Conservation (phyloP, 2,797 vertebrate species). For the Pangasius sanitwongsei region DNA sequence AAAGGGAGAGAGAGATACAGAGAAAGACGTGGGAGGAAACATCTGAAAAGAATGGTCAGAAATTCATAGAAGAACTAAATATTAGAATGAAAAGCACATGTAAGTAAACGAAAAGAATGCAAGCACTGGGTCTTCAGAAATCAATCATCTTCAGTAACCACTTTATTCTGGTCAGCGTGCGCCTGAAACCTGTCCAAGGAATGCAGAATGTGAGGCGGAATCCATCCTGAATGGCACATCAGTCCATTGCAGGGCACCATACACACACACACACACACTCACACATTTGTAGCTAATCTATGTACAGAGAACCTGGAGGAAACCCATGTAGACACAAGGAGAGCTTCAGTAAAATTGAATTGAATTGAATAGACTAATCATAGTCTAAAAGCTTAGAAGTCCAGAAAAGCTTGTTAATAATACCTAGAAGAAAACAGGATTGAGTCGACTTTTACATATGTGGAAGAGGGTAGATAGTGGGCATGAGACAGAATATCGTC, state of each 20-base stretch:
- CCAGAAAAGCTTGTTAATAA: neutral
- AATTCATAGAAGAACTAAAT: neutral
- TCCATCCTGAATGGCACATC: neutral
- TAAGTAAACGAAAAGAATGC: neutral
- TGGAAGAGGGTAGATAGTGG: neutral
- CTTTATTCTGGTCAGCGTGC: too few species aligned
- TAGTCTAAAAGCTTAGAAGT: neutral
- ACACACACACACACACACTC: neutral
- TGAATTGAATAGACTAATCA: neutral
- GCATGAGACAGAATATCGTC: neutral
- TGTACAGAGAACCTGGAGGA: neutral
- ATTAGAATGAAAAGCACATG: neutral
- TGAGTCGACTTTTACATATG: neutral
- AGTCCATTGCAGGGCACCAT: neutral
- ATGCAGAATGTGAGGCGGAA: neutral
- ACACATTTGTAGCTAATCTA: neutral
- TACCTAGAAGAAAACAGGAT: neutral
- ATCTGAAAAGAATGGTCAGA: neutral
- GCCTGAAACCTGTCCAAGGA: neutral
- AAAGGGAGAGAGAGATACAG: neutral
- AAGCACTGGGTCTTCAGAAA: neutral
- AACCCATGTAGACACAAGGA: neutral
- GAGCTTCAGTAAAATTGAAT: neutral
- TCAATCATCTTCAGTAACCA: neutral
- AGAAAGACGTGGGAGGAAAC: neutral